A percentile compares a stretch with the other conserved stretches of the same genome.
phyloP scores from a whole-genome alignment of 2,113 vertebrate genomes.

The Semnopithecus entellus region DNA sequence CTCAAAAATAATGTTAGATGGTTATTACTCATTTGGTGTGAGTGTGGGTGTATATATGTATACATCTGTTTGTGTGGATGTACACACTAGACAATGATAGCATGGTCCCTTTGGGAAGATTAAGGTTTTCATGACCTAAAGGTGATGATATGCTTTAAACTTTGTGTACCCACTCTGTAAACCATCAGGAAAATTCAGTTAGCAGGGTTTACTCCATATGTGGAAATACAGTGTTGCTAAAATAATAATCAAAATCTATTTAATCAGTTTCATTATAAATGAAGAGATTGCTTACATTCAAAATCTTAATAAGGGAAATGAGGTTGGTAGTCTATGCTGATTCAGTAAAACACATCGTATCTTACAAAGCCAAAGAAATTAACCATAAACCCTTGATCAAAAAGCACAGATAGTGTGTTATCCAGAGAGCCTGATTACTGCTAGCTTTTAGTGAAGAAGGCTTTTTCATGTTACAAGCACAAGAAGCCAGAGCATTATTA shows the following conservation, averaged over 20 bases:
- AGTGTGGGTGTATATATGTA: neutral
- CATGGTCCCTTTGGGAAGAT: neutral
- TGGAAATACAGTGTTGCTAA: neutral
- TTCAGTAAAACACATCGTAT: constrained; percentile 67
- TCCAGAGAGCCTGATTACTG: constrained; percentile 73
- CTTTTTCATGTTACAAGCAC: constrained; percentile 79
- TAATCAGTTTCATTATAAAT: constrained; percentile 30
- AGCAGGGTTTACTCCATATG: neutral
- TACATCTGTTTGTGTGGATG: accelerated
- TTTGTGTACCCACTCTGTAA: neutral
- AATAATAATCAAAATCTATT: neutral
- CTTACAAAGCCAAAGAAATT: constrained; percentile 72
- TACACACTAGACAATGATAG: neutral
- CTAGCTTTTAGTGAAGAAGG: constrained; percentile 52
- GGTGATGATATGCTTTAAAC: neutral
- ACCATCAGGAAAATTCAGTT: neutral
- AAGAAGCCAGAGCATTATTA: constrained; percentile 74
- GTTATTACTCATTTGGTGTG: neutral
- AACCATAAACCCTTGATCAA: constrained; percentile 70
- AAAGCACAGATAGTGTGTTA: constrained; percentile 71
- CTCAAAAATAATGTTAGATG: neutral
- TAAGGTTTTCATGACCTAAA: neutral
- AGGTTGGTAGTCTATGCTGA: constrained; percentile 61
- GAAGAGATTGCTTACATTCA: neutral
- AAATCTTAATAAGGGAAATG: constrained; percentile 63